These are phyloP conservation scores for Lasioglossum albipes DNA, from an alignment of 1,140 invertebrate genomes.

Conservation along the genomic window DNA sequence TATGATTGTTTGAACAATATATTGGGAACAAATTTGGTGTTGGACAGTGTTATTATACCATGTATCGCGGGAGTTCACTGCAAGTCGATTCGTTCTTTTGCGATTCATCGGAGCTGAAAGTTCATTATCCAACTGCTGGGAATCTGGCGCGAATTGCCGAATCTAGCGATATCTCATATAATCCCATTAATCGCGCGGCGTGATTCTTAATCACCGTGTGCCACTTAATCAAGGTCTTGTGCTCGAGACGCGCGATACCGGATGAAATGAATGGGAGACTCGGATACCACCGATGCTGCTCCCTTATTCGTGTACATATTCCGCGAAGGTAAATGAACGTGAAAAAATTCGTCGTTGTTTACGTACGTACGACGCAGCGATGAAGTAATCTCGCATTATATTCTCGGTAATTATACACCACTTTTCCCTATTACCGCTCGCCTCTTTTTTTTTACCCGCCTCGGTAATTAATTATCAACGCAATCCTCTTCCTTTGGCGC, in stretches of 20 bases:
- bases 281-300: neutral
- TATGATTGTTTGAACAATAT: too few relatives aligned
- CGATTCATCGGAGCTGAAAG: too few relatives aligned
- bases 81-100: too few relatives aligned
- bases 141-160: too few relatives aligned
- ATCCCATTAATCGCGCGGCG: too few relatives aligned
- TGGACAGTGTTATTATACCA: too few relatives aligned
- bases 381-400: conserved; percentile 12
- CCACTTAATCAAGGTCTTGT: neutral
- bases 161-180: too few relatives aligned
- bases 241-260: neutral
- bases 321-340: conserved; percentile 2
- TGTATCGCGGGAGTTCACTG: too few relatives aligned
- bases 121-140: too few relatives aligned
- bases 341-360: conserved; percentile 12
- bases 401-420: conserved; percentile 3
- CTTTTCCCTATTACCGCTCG: conserved; percentile 18
- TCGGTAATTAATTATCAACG: conserved; percentile 12
- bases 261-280: neutral
- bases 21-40: too few relatives aligned
- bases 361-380: neutral
- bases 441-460: neutral
- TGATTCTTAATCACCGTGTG: neutral
- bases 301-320: neutral
- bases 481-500: neutral